Evolutionary conservation across 2,888 invertebrate genomes (phyloP), one percentile per base, ranked within the genome.

Genomic region (Suillia variegata): DNA sequence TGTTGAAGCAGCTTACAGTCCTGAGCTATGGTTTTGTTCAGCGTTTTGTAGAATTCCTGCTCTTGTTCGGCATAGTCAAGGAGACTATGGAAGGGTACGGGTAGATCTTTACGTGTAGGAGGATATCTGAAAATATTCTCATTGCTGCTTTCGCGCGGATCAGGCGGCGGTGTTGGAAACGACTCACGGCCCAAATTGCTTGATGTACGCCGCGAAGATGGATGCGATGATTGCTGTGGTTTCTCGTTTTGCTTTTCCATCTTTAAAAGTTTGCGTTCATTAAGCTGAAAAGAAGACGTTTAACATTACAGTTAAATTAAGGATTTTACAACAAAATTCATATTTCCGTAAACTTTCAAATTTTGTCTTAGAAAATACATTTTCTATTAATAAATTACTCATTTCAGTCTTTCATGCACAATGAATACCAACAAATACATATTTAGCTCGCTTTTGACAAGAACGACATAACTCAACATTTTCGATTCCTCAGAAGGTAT

Each of bases 81-180:
- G 2, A 80, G 50, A 38, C 74, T 70, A 26, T 77, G 73, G 66
- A 76, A 61, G 61, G 71, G 57, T 58, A 70, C 60, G 5, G 71
- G 68, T 31, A 67, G 42, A 17, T 68, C 66, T 58, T 54, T 65
- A 24, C 65, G 67, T n/a, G 70, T 71, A 6, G 71, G 64, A 15
- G 77, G 77, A 70, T 76, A 77, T 54, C 77, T 69, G 34, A 77
- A 77, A 33, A 77, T 70, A 45, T 71, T 76, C 62, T 72, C 72
- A 48, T 71, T 67, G 33, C 68, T 48, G 5, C 73, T 65, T 0
- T 72, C 69, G 21, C 68, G 70, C 57, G 74, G 71, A 59, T 78
- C 74, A 2, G 78, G 76, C 15, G 77, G 77, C 3, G 77, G 75
- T 20, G 76, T 73, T 18, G 78, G 77, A 58, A 77, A 59, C 58